These are phyloP conservation scores for Lobophora halterata DNA, from an alignment of 2,888 invertebrate genomes.

Conservation along the genomic window DNA sequence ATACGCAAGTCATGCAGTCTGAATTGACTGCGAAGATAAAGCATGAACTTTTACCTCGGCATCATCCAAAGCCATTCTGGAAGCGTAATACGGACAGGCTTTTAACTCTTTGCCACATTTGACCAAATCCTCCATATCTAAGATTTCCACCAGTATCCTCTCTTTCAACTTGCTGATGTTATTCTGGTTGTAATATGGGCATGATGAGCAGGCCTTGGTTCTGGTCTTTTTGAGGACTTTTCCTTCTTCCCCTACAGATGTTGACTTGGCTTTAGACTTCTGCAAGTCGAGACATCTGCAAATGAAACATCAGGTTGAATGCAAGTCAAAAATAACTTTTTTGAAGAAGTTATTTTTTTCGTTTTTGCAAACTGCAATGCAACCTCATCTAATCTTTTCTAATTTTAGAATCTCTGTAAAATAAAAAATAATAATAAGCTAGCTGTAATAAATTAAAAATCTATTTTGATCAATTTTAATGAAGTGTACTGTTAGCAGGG, in stretches of 20 bases:
- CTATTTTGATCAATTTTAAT: too few relatives aligned
- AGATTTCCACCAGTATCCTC: constrained; percentile 83
- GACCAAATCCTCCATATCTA: constrained; percentile 94
- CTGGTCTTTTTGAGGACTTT: constrained; percentile 83
- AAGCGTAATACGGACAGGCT: constrained; percentile 97
- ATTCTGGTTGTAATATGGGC: constrained; percentile 84
- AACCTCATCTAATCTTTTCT: too few relatives aligned
- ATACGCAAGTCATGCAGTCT: too few relatives aligned
- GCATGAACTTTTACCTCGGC: constrained; percentile 82
- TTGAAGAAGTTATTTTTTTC: too few relatives aligned
- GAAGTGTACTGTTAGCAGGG: too few relatives aligned
- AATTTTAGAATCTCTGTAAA: too few relatives aligned
- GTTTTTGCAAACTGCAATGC: too few relatives aligned
- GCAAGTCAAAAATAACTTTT: too few relatives aligned
- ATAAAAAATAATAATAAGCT: too few relatives aligned
- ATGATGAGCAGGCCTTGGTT: constrained; percentile 77
- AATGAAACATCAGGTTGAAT: too few relatives aligned
- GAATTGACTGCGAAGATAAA: not conserved
- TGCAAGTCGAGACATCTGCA: constrained; percentile 90
- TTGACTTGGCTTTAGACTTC: constrained; percentile 81
- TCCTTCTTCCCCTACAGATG: constrained; percentile 80
- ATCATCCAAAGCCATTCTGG: constrained; percentile 89
- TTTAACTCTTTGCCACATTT: constrained; percentile 83
- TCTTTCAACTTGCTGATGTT: constrained; percentile 84
- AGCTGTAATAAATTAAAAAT: too few relatives aligned